Evolutionary conservation across 2,888 invertebrate species (phyloP).

Genomic region (Papilio elwesi): DNA sequence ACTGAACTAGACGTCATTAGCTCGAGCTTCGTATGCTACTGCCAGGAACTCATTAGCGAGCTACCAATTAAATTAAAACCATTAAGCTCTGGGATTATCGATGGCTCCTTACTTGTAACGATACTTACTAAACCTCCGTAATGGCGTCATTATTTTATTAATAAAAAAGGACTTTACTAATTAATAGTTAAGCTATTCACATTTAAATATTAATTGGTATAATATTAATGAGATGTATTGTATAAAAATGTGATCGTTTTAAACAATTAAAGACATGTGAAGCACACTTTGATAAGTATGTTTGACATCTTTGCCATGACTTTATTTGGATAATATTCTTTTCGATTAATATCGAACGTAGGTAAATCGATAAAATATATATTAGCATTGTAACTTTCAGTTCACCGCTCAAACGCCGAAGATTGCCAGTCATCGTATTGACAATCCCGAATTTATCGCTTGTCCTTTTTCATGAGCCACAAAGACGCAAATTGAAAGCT

Average conservation of each 20-base stretch:
- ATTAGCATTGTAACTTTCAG: constrained; percentile 14
- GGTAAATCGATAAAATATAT: not conserved
- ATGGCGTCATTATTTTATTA: constrained; percentile 4
- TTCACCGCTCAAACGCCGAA: constrained; percentile 27
- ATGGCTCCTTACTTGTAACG: constrained; percentile 43
- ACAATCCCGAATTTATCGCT: constrained; percentile 62
- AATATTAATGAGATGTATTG: no score
- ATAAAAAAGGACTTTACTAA: not conserved
- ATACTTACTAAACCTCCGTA: constrained; percentile 23
- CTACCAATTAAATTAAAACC: constrained; percentile 52
- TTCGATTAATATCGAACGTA: no score
- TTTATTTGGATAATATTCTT: no score
- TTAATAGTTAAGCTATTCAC: not conserved
- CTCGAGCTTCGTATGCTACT: constrained; percentile 46
- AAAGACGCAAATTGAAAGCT: constrained; percentile 82
- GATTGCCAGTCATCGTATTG: constrained; percentile 40
- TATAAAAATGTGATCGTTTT: no score
- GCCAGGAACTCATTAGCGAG: constrained; percentile 60
- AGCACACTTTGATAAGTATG: no score
- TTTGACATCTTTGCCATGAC: no score
- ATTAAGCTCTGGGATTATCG: constrained; percentile 39
- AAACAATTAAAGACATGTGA: no score
- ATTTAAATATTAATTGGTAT: no score
- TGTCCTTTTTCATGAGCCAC: constrained; percentile 68
- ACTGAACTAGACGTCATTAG: constrained; percentile 51